Percentiles rank a stretch among this genome's conserved stretches.
Conservation (phyloP, 2,113 vertebrate species). For the Hucho hucho region DNA sequence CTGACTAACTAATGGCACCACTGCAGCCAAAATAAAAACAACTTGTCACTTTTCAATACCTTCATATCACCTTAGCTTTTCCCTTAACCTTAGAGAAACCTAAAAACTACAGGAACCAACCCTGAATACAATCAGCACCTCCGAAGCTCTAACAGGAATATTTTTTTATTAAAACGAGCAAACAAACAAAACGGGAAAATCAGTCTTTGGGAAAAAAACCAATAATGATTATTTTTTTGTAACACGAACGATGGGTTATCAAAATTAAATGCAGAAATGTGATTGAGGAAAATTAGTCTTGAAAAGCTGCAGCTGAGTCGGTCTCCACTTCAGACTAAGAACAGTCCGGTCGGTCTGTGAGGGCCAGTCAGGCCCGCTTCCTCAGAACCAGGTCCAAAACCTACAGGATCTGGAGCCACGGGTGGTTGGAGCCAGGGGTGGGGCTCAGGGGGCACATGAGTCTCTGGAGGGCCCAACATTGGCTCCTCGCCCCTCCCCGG, state of each 20-base stretch:
- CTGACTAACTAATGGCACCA: slow-evolving; percentile 46
- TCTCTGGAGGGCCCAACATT: slow-evolving; percentile 26
- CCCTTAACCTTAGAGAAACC: slow-evolving; percentile 20
- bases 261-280: slow-evolving; percentile 36
- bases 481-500: slow-evolving; percentile 34
- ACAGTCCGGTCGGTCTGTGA: slow-evolving; percentile 19
- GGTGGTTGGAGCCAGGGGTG: slow-evolving; percentile 9
- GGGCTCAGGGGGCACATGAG: slow-evolving; percentile 24
- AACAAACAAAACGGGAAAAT: slow-evolving; percentile 48
- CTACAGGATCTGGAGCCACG: background rate
- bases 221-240: slow-evolving; percentile 26
- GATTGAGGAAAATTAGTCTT: slow-evolving; percentile 24
- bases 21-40: slow-evolving; percentile 45
- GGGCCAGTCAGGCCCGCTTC: slow-evolving; percentile 29
- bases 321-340: slow-evolving; percentile 47
- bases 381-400: slow-evolving; percentile 10
- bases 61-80: slow-evolving; percentile 47
- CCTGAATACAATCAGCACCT: slow-evolving; percentile 23
- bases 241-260: slow-evolving; percentile 44
- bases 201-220: slow-evolving; percentile 37
- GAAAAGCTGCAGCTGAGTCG: slow-evolving; percentile 53
- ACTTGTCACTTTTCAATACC: slow-evolving; percentile 46
- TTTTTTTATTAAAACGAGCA: slow-evolving; percentile 22
- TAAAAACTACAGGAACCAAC: slow-evolving; percentile 33
- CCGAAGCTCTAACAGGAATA: slow-evolving; percentile 12